Evolutionary conservation across 2,888 invertebrate species (phyloP), one percentile per base, ranked within the genome.

Genomic region (Hemistola chrysoprasaria): DNA sequence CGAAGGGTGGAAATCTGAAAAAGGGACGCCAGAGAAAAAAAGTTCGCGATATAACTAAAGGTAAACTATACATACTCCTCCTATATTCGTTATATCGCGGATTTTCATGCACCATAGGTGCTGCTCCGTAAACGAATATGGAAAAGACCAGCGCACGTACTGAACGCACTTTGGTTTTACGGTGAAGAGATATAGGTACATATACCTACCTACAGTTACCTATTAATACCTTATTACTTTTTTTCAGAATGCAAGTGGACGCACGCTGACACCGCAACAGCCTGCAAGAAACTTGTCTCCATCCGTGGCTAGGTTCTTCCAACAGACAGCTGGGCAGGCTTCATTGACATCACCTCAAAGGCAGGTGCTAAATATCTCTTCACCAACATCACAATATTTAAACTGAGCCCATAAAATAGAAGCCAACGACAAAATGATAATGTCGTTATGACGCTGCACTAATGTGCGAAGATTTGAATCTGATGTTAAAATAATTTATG

Each of bases 241-340:
- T n/a, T 65, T 67, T 23, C 60, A 82, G 81, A 61, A 53, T 24
- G 11, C 54, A 3, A 59, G 66, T 41, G 40, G 47, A 20, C 36
- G 47, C 22, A 36, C 56, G 9, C 23, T 64, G 20, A 60, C 63
- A 20, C 55, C 70, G 6, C 63, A 62, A 9, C 60, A 63, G 5
- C 36, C 52, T 1, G 59, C 67, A 8, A 66, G 79, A 49, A 80
- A 78, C 48, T 59, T 87, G 27, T 88, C 88, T 3, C 88, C 88
- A 6, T 86, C 87, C 1, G 88, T 88, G 3, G 86, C 85, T 6
- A 70, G 73, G 48, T 88, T 88, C 58, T 88, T 88, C 44, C 58
- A 81, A 48, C 78, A 85, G 60, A 79, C 84, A 22, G 71, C 78
- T 11, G 64, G 58, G 27, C 84, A 81, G 46, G 40, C 76, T 0